phyloP scores from a whole-genome alignment of 2,888 invertebrate genomes.

The Perizoma affinitatum region DNA sequence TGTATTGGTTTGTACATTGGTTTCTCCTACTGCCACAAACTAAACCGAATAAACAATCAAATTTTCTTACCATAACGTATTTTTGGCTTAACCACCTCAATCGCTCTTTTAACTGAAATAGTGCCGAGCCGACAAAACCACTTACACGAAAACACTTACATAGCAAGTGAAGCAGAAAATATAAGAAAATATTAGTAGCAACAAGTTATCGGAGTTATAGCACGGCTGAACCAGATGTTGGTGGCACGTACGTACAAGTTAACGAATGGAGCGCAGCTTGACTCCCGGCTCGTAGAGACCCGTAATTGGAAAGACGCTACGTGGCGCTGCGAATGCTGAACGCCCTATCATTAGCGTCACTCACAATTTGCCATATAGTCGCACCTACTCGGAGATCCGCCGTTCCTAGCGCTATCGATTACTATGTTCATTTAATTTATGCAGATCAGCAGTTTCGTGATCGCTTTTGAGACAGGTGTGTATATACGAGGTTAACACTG shows the following conservation, averaged over 20 bases:
- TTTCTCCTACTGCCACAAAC: no score
- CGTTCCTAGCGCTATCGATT: conserved; percentile 44
- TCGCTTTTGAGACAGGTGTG: conserved; percentile 25
- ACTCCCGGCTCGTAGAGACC: conserved; percentile 55
- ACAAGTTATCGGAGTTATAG: conserved; percentile 64
- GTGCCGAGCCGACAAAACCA: conserved; percentile 1
- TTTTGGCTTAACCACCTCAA: no score
- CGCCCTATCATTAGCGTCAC: conserved; percentile 81
- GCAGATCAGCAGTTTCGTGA: conserved; percentile 37
- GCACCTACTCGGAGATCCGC: conserved; percentile 42
- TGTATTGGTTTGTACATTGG: no score
- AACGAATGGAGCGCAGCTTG: conserved; percentile 77
- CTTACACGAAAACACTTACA: neutral
- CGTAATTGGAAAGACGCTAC: conserved; percentile 73
- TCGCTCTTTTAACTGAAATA: neutral
- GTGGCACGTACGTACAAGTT: conserved; percentile 74
- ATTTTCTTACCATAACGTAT: no score
- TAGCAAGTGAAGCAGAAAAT: conserved; percentile 35
- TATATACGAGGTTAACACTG: neutral
- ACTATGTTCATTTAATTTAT: conserved; percentile 45
- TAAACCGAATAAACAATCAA: no score
- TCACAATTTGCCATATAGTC: conserved; percentile 67
- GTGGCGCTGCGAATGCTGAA: conserved; percentile 58
- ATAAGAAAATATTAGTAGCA: conserved; percentile 54
- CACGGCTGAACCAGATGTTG: conserved; percentile 69